Evolutionary conservation across 92 coral and sea anemone genomes (phyloP).

Genomic region (Muricea muricata): DNA sequence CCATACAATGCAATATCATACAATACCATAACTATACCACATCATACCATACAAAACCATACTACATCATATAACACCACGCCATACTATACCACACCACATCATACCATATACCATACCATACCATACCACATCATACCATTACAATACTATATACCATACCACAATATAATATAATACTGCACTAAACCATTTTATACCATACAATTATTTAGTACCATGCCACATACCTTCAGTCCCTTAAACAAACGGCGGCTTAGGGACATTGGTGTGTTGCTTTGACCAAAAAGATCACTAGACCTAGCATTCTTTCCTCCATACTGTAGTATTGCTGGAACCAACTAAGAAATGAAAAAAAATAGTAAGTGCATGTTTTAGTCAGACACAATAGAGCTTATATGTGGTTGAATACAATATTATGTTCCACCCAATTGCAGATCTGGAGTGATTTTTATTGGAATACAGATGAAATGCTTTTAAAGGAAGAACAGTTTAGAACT

Average conservation of each 20-base stretch:
- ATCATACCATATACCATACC: background rate
- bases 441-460: too few relatives aligned
- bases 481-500: too few relatives aligned
- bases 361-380: too few relatives aligned
- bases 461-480: too few relatives aligned
- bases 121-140: background rate
- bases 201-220: too few relatives aligned
- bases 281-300: conserved; percentile 94
- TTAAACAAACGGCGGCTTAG: conserved; percentile 90
- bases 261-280: conserved; percentile 91
- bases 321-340: conserved; percentile 85
- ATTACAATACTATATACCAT: background rate
- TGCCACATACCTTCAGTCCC: conserved; percentile 92
- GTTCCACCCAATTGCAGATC: too few relatives aligned
- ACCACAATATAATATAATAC: background rate
- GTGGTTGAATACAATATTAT: too few relatives aligned
- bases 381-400: too few relatives aligned
- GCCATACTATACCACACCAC: background rate
- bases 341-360: conserved; percentile 52
- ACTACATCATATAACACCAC: background rate
- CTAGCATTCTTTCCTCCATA: conserved; percentile 90
- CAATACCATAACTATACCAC: background rate
- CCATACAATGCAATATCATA: background rate
- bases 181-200: background rate
- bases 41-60: background rate